Evolutionary conservation across 2,797 vertebrate genomes (phyloP), one percentile per base, ranked within the genome.

Genomic region (Pipistrellus pipistrellus): DNA sequence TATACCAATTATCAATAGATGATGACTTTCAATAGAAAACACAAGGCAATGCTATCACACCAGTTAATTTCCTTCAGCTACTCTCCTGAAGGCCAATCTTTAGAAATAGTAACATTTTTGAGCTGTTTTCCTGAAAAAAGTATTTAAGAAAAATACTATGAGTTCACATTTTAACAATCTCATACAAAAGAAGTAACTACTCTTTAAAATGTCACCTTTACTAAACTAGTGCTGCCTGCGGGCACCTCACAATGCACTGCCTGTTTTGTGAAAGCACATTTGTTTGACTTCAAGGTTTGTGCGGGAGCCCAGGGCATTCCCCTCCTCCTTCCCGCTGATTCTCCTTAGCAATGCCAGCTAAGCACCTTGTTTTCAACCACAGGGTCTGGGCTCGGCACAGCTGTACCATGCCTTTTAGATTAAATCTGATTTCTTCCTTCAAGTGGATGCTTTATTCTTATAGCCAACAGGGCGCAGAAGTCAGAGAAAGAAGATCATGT

Each of bases 351-450:
- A 41, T 62, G 75, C 57, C 44, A 4, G 75, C 82, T 76, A 75
- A 91, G 48, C 59, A 76, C 57, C 92, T 64, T 68, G 68, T 59
- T 95, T 83, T 80, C 69, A 44, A 21, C 27, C 64, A 68, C 85
- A 86, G 46, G 6, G 46, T 82, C 93, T 46, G 71, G 80, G 23
- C 66, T 57, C 85, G 80, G 76, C 82, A 80, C 25, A 95, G 76
- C 89, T 86, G 46, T 30, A 41, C 48, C 76, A 85, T 85, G 87
- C n/a, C 73, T 95, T 96, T 94, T 77, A 64, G 84, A 89, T 95
- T 96, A 96, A 91, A 90, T 68, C 88, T 93, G 55, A 90, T 93
- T 76, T 95, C 81, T 96, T 76, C 89, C 88, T 89, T 86, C 76
- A 85, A 91, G 77, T 66, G 55, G 35, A 72, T 95, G 80, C 93